Evolutionary conservation across 1,140 invertebrate genomes (phyloP).

Genomic region (Solenopsis fugax): DNA sequence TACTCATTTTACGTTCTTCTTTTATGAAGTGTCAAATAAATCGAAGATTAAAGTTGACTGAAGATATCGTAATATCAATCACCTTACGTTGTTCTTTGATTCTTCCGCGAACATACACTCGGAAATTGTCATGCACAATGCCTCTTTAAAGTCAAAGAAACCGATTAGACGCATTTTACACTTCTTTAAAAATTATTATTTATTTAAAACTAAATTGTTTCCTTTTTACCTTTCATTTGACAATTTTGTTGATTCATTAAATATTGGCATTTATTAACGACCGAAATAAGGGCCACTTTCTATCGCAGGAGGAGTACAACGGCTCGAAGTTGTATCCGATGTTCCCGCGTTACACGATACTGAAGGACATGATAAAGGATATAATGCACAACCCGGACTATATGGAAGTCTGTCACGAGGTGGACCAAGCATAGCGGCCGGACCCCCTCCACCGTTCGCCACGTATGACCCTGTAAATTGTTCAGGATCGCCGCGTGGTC

Average conservation of each 20-base stretch:
- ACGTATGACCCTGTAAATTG: conserved; percentile 83
- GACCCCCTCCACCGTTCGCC: conserved; percentile 85
- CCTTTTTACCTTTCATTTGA: neutral
- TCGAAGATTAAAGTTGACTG: conserved; percentile 38
- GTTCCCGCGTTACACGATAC: conserved; percentile 96
- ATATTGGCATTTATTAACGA: neutral
- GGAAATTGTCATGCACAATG: neutral
- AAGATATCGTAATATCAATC: conserved; percentile 8
- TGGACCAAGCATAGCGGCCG: conserved; percentile 87
- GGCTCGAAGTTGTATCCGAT: conserved; percentile 96
- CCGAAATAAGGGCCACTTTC: conserved; percentile 34
- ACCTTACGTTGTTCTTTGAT: neutral
- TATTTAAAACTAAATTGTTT: neutral
- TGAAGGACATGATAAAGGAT: conserved; percentile 98
- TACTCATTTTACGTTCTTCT: neutral
- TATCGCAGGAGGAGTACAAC: conserved; percentile 93
- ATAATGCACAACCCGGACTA: conserved; percentile 97
- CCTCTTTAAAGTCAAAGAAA: neutral
- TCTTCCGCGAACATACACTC: neutral
- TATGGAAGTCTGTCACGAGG: conserved; percentile 98
- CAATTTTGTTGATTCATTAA: neutral
- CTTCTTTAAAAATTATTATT: neutral
- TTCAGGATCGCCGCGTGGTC: conserved; percentile 32
- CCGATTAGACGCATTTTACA: neutral
- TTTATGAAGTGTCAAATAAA: conserved; percentile 55